Base-by-base conservation (phyloP, 2,888 invertebrate genomes). In the Pimpla rufipes region DNA sequence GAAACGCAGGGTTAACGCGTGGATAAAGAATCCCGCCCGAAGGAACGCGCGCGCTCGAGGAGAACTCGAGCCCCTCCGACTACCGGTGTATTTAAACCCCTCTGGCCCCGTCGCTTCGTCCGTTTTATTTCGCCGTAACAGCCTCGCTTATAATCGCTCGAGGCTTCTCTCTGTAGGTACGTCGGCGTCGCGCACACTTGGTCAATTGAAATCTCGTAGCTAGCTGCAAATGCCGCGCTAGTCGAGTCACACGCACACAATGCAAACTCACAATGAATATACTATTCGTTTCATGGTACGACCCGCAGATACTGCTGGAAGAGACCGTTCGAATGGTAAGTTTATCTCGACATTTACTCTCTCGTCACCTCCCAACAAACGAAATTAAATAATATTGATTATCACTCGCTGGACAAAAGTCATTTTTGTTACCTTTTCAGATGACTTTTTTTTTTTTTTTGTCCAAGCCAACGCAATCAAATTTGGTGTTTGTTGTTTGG, bases 261-360 rank as follows among this genome's bases (percentile, higher is more conserved):
- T 75, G 67, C 11, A 45, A 23, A 40, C 37, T 40, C 59, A 47
- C 57, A 59, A 59, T 57, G 37, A 37, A 79, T 57, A 29, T 23
- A 13, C 45, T 40, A 10, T 68, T 76, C 47, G 50, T 82, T 68
- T 79, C 76, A 71, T 82, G 59, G 50, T 45, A 80, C 81, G 18
- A 52, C 70, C 78, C 79, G 84, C 85, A 83, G 83, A 80, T 86
- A 68, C 79, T 84, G 21, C 68, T 86, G 83, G 86, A 86, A 79
- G 85, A 86, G 68, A 79, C 74, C 13, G 81, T 86, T 37, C 86
- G 86, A 52, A 70, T 71, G 86, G 86, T 86, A 84, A 86, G 86
- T 84, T 71, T 52, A 40, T 67, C 29, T 16, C 77, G 16, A 7
- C 23, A n/a, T 23, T 11, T 55, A 23, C 23, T 55, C 10, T 11